These are phyloP conservation scores for Potorous gilbertii DNA, from an alignment of 2,797 vertebrate genomes.

Conservation along the genomic window DNA sequence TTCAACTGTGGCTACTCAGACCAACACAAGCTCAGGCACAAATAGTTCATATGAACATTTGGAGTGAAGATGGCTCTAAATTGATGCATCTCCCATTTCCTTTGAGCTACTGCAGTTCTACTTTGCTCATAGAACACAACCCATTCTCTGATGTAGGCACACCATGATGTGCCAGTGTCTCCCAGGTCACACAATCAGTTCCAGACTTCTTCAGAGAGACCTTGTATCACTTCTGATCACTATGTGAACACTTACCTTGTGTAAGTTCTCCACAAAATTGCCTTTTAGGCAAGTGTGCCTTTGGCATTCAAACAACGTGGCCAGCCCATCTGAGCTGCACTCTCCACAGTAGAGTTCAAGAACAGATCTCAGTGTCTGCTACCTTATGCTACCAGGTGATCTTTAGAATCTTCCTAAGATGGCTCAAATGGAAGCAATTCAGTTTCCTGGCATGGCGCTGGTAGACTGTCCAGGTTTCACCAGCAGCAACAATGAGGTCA, in stretches of 20 bases:
- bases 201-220: background rate
- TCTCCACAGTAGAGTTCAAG: background rate
- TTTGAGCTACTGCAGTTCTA: background rate
- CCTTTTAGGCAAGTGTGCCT: too few relatives aligned
- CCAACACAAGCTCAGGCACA: background rate
- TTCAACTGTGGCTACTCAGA: background rate
- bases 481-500: background rate
- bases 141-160: background rate
- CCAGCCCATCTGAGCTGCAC: too few relatives aligned
- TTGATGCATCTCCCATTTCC: too few relatives aligned
- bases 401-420: background rate
- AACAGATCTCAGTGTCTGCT: too few relatives aligned
- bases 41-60: too few relatives aligned
- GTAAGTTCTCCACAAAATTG: background rate
- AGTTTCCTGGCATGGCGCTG: too few relatives aligned
- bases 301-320: too few relatives aligned
- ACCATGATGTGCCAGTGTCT: background rate
- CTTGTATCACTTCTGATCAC: background rate
- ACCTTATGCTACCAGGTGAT: background rate
- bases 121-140: background rate
- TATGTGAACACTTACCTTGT: background rate
- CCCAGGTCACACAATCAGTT: background rate
- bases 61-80: background rate
- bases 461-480: background rate
- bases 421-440: background rate